Evolutionary conservation across 2,113 vertebrate genomes (phyloP), one percentile per base, ranked within the genome.

Genomic region (Carassius carassius): DNA sequence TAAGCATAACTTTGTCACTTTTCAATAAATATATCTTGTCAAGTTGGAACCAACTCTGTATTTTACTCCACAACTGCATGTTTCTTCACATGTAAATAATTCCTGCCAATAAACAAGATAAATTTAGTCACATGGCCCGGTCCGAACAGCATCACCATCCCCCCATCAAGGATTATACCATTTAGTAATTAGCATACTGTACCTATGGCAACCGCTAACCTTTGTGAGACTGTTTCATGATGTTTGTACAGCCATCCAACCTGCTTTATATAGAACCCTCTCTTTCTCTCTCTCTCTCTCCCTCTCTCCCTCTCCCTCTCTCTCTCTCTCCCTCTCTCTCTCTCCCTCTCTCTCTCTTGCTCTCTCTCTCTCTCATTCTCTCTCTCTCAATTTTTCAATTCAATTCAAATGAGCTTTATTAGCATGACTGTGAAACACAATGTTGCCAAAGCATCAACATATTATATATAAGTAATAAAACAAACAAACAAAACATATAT

Each of bases 181-280:
- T 93, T 86, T 93, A 92, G 86, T 86, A 93, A 95, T 94, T 95
- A 94, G 92, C 94, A 95, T 95, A 93, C 90, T 91, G 94, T 94
- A 93, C 93, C 94, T 95, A 95, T 95, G 94, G 94, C 94, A 95
- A 95, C 94, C 88, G 37, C 85, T 93, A 94, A 94, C 94, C 94
- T 94, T 92, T 94, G 93, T 94, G 90, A 91, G 90, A 89, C 89
- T 92, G 90, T 94, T 92, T 94, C 92, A 92, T 93, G 92, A 94
- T 95, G 92, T 95, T 95, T 94, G 91, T 92, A 90, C 92, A 93
- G 92, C 89, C 89, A 87, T 91, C 93, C 90, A 80, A 75, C 84
- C 86, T 14, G 86, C 91, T 92, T 94, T 92, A 93, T 94, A 93
- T 94, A 92, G 90, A 65, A 80, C 89, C 90, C 91, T 29, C 92